Evolutionary conservation across 2,113 vertebrate species (phyloP).

Genomic region (Nannobrachium achirus): DNA sequence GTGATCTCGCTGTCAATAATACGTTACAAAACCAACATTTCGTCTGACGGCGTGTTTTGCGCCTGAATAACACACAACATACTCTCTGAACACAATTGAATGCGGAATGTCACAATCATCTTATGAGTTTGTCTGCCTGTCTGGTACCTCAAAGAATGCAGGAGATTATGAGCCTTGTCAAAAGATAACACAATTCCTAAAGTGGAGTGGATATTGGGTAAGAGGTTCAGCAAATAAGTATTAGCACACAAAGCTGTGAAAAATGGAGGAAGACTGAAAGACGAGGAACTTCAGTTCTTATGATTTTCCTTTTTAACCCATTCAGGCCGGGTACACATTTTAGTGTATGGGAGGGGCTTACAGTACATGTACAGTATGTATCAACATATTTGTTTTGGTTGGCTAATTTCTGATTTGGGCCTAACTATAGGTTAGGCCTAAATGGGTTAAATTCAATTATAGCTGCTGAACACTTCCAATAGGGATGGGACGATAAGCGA

Average conservation of each 20-base stretch:
- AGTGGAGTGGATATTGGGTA: too few species aligned
- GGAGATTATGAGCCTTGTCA: constrained; percentile 47
- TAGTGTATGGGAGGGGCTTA: too few species aligned
- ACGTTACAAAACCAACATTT: background rate
- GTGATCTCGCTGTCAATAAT: background rate
- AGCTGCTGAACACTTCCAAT: too few species aligned
- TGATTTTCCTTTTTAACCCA: too few species aligned
- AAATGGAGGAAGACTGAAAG: constrained; percentile 28
- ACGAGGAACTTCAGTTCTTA: background rate
- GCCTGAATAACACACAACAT: constrained; percentile 2
- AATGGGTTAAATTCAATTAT: too few species aligned
- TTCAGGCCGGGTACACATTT: too few species aligned
- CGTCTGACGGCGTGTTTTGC: background rate
- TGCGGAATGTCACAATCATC: background rate
- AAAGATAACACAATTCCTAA: background rate
- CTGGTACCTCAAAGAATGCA: constrained; percentile 51
- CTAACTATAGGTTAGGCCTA: too few species aligned
- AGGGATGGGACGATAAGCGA: too few species aligned
- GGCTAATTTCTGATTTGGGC: too few species aligned
- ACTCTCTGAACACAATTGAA: background rate
- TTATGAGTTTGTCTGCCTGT: constrained; percentile 31
- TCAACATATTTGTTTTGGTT: too few species aligned
- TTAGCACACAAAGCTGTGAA: constrained; percentile 43
- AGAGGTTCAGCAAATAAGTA: constrained; percentile 4
- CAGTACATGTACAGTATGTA: too few species aligned